These are phyloP conservation scores for Cebidichthys violaceus DNA, from an alignment of 2,113 vertebrate genomes.

Conservation along the genomic window DNA sequence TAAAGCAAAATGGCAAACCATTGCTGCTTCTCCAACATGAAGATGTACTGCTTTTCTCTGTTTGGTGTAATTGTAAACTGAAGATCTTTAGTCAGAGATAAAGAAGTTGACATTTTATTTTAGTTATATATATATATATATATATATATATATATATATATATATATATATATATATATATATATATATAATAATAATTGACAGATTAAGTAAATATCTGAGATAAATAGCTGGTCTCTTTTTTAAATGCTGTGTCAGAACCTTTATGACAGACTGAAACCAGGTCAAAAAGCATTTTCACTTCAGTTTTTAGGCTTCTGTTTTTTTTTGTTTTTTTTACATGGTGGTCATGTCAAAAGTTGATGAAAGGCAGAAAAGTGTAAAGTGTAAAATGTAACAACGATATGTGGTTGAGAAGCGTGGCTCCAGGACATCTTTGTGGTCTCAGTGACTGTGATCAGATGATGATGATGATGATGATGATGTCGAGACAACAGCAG, in stretches of 20 bases:
- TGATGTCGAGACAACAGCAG: slow-evolving; percentile 17
- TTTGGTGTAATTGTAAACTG: neutral
- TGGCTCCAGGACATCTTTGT: neutral
- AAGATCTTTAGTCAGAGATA: neutral
- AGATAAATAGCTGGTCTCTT: neutral
- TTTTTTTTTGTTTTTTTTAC: too few species aligned
- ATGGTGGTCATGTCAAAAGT: neutral
- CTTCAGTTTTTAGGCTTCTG: neutral
- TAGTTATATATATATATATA: too few species aligned
- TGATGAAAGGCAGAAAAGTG: neutral
- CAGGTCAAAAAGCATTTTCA: neutral
- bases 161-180: too few species aligned
- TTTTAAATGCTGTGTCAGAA: neutral
- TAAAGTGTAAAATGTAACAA: neutral
- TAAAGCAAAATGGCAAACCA: neutral
- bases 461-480: slow-evolving; percentile 15
- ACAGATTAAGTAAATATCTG: too few species aligned
- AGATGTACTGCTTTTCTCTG: neutral
- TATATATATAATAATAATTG: too few species aligned
- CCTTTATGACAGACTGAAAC: neutral
- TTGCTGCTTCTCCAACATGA: too few species aligned
- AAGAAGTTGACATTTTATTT: too few species aligned
- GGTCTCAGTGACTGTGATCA: slow-evolving; percentile 17
- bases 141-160: too few species aligned
- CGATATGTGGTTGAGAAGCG: neutral